phyloP scores from a whole-genome alignment of 2,113 vertebrate species.

The Malurus alboscapulatus region DNA sequence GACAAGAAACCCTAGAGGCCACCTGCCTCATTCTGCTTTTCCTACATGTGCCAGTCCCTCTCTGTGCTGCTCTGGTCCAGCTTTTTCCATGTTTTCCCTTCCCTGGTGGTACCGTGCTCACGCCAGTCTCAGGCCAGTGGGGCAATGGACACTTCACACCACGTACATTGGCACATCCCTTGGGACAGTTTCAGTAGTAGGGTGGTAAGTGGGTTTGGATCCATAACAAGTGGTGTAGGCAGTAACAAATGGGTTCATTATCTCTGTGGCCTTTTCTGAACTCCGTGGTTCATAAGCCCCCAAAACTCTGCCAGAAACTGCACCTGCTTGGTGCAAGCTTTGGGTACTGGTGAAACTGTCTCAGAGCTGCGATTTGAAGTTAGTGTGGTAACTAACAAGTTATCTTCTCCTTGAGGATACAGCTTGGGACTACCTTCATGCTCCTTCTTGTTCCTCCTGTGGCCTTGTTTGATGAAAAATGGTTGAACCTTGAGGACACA shows the following conservation, averaged over 20 bases:
- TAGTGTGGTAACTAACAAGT: neutral
- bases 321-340: neutral
- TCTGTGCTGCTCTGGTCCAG: neutral
- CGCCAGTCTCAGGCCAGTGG: accelerated
- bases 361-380: neutral
- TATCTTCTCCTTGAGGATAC: neutral
- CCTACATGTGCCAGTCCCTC: accelerated
- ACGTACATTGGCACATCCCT: neutral
- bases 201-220: neutral
- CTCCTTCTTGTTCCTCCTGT: neutral
- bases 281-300: neutral
- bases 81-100: neutral
- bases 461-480: neutral
- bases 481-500: neutral
- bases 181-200: neutral
- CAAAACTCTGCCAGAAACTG: neutral
- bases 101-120: neutral
- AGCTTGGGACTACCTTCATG: neutral
- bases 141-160: accelerated
- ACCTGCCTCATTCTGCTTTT: neutral
- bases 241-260: neutral
- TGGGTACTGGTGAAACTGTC: neutral
- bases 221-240: neutral
- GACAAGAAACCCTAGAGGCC: neutral
- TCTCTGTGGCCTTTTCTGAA: neutral